A percentile compares a stretch with the other conserved stretches of the same genome.
Evolutionary conservation across 2,888 invertebrate species (phyloP).

Genomic region (Dusona sp.): DNA sequence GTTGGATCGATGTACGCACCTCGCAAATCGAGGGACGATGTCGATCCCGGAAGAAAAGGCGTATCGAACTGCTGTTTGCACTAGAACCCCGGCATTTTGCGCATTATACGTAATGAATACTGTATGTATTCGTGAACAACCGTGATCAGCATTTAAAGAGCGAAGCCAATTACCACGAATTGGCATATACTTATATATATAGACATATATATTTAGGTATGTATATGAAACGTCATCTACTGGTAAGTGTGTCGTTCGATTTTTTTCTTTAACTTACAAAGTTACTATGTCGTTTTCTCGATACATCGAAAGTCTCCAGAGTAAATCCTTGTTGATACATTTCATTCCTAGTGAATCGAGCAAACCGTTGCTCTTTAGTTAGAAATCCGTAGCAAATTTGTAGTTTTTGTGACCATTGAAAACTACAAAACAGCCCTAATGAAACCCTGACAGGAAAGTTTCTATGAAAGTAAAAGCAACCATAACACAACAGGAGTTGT

Average conservation of each 20-base stretch:
- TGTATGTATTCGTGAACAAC: constrained; percentile 1
- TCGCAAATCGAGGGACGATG: constrained; percentile 49
- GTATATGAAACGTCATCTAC: background rate
- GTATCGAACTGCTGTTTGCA: constrained; percentile 24
- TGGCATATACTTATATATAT: background rate
- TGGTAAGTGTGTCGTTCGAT: background rate
- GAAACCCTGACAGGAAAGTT: too few relatives aligned
- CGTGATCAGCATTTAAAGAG: constrained; percentile 41
- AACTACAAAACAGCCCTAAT: too few relatives aligned
- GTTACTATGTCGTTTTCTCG: background rate
- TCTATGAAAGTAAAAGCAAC: too few relatives aligned
- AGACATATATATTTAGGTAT: background rate
- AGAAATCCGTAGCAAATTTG: too few relatives aligned
- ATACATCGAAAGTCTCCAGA: background rate
- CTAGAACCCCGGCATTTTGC: constrained; percentile 46
- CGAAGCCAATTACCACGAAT: constrained; percentile 12
- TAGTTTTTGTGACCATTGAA: too few relatives aligned
- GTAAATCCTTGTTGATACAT: background rate
- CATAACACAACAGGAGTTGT: too few relatives aligned
- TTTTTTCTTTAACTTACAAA: background rate
- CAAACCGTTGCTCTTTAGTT: too few relatives aligned
- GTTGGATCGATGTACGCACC: constrained; percentile 30
- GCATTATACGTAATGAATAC: constrained; percentile 35
- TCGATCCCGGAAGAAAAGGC: constrained; percentile 55
- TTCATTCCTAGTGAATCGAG: background rate